phyloP scores from a whole-genome alignment of 2,797 vertebrate genomes.

The Catharus ustulatus region DNA sequence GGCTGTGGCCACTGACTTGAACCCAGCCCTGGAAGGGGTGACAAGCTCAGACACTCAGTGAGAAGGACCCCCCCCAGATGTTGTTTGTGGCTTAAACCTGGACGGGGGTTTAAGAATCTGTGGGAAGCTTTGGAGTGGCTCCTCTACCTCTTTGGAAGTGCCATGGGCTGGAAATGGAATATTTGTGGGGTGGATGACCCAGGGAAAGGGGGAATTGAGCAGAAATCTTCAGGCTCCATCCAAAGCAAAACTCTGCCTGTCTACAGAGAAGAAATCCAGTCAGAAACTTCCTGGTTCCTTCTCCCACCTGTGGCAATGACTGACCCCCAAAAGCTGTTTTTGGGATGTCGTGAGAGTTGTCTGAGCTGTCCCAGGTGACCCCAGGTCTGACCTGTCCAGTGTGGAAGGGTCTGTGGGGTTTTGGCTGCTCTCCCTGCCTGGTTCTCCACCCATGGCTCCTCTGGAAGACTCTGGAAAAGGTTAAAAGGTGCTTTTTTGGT shows the following conservation, averaged over 20 bases:
- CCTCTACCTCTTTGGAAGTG: background rate
- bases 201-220: background rate
- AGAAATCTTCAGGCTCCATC: rapidly evolving
- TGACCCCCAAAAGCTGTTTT: rapidly evolving
- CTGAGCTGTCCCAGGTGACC: background rate
- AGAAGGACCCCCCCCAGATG: background rate
- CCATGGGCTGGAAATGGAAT: too few species aligned
- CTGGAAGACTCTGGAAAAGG: background rate
- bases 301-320: rapidly evolving
- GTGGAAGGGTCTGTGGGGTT: background rate
- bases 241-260: background rate
- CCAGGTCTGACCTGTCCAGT: rapidly evolving
- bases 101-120: background rate
- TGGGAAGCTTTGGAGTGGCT: background rate
- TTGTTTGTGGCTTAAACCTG: background rate
- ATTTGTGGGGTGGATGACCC: too few species aligned
- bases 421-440: background rate
- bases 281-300: background rate
- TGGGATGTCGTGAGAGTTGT: rapidly evolving
- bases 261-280: background rate
- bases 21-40: background rate
- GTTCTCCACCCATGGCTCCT: background rate
- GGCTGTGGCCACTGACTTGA: background rate
- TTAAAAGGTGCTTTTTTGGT: background rate
- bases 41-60: too few species aligned